Percentiles rank a stretch among this genome's conserved stretches.
Conservation (phyloP, 2,888 invertebrate genomes). For the Agonopterix heracliana region DNA sequence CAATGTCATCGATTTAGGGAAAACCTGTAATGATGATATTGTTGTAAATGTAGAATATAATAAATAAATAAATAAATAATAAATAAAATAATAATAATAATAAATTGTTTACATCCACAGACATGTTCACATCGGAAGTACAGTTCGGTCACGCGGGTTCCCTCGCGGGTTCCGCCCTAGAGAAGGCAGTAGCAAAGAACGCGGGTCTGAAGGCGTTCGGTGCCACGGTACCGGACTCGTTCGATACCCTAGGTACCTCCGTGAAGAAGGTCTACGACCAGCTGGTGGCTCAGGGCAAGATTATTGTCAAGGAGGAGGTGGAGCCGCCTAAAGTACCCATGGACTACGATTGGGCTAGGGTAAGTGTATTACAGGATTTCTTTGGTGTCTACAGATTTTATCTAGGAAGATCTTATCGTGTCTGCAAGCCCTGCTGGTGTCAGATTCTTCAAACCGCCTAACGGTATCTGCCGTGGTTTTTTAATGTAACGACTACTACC, state of each 20-base stretch:
- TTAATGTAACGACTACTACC: too few relatives aligned
- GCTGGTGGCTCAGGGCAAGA: slow-evolving; percentile 87
- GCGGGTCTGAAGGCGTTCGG: slow-evolving; percentile 87
- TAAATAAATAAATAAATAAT: too few relatives aligned
- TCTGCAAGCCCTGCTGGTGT: background rate
- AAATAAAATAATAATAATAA: too few relatives aligned
- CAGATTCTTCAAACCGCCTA: too few relatives aligned
- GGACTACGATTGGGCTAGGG: slow-evolving; percentile 99
- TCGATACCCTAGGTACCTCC: slow-evolving; percentile 86
- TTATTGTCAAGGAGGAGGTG: slow-evolving; percentile 92
- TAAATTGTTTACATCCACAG: slow-evolving; percentile 36
- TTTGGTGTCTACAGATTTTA: background rate
- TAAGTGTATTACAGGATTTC: slow-evolving; percentile 40
- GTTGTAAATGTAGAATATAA: too few relatives aligned
- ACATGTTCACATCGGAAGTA: slow-evolving; percentile 91
- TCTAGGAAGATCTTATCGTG: background rate
- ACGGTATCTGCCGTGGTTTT: too few relatives aligned
- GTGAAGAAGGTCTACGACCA: slow-evolving; percentile 78
- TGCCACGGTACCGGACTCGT: slow-evolving; percentile 93
- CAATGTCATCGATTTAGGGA: too few relatives aligned
- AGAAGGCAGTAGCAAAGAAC: slow-evolving; percentile 97
- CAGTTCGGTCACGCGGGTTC: slow-evolving; percentile 99
- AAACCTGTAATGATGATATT: too few relatives aligned
- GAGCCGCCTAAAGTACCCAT: slow-evolving; percentile 99
- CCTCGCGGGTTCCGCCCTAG: slow-evolving; percentile 94